Evolutionary conservation across 1,140 invertebrate genomes (phyloP).

Genomic region (Pachypsylla venusta): DNA sequence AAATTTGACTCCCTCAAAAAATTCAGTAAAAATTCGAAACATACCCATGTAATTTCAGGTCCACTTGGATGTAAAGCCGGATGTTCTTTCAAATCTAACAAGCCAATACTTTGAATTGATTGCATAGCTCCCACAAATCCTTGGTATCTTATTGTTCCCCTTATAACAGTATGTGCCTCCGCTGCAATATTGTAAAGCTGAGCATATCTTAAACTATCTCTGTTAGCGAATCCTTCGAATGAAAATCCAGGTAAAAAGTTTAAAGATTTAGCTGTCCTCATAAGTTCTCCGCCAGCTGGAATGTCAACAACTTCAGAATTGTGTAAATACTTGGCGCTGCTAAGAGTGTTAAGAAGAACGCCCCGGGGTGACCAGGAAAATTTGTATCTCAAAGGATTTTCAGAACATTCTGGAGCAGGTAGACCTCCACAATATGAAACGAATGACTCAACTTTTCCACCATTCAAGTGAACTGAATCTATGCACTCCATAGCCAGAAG

Average conservation of each 20-base stretch:
- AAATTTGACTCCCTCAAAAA: too few relatives aligned
- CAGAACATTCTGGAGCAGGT: slow-evolving; percentile 87
- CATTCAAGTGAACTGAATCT: slow-evolving; percentile 68
- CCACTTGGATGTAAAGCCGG: slow-evolving; percentile 83
- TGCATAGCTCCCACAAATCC: slow-evolving; percentile 81
- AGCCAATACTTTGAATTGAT: slow-evolving; percentile 67
- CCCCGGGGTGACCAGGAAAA: slow-evolving; percentile 94
- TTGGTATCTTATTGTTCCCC: slow-evolving; percentile 81
- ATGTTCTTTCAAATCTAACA: slow-evolving; percentile 74
- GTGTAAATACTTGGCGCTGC: slow-evolving; percentile 72
- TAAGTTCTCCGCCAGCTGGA: slow-evolving; percentile 64
- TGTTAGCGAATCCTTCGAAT: slow-evolving; percentile 83
- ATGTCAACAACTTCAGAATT: slow-evolving; percentile 80
- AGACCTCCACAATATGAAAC: slow-evolving; percentile 93
- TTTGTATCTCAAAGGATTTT: slow-evolving; percentile 90
- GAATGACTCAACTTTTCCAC: slow-evolving; percentile 78
- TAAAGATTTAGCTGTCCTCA: slow-evolving; percentile 58
- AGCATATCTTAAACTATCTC: slow-evolving; percentile 83
- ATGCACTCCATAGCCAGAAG: slow-evolving; percentile 94
- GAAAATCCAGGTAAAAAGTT: slow-evolving; percentile 93
- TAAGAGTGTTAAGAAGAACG: slow-evolving; percentile 76
- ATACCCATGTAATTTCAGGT: slow-evolving; percentile 91
- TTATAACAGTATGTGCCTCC: slow-evolving; percentile 72
- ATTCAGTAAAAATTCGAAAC: too few relatives aligned
- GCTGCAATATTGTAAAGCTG: slow-evolving; percentile 67